Evolutionary conservation across 2,797 vertebrate species (phyloP), one percentile per base, ranked within the genome.

Genomic region (Crenichthys baileyi): DNA sequence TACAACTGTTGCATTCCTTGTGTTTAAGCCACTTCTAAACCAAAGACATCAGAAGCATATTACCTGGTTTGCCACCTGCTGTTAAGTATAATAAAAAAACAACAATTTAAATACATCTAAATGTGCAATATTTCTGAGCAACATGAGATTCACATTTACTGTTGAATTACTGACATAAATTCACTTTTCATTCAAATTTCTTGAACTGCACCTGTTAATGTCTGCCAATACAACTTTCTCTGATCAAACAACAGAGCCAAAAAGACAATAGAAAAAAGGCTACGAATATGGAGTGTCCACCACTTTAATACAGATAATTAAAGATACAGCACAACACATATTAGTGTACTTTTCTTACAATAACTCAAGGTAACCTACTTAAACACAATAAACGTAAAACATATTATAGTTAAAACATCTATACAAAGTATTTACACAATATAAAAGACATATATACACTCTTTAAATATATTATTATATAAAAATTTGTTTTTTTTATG

Each of bases 391-490:
- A 91, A 91, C 90, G 90, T 84, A 94, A 94, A 95, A 93, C 92
- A 91, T 87, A 91, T 94, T 90, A 94, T 90, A 94, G 93, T 95
- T 95, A 91, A 95, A 95, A 94, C 92, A 90, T 93, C 95, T 96
- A 96, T 96, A 95, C 94, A 96, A 92, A 94, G 90, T 94, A 96
- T 96, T 92, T 96, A 96, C 96, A 96, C 92, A 94, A 95, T 96
- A 96, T 96, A 94, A 93, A 95, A 96, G 95, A 95, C 91, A 92
- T 96, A 96, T 96, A 95, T 95, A 96, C 96, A 96, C 92, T 94
- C 93, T 94, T 95, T 95, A 92, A 96, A 96, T 96, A 96, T 96
- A 96, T 96, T 96, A 96, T 96, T 96, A 95, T 96, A 96, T 96
- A 96, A 93, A 95, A 91, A 94, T 94, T 95, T 96, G 93, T 93